These are phyloP conservation scores for Lasioglossum malachurum DNA, from an alignment of 2,888 invertebrate species.

Conservation along the genomic window DNA sequence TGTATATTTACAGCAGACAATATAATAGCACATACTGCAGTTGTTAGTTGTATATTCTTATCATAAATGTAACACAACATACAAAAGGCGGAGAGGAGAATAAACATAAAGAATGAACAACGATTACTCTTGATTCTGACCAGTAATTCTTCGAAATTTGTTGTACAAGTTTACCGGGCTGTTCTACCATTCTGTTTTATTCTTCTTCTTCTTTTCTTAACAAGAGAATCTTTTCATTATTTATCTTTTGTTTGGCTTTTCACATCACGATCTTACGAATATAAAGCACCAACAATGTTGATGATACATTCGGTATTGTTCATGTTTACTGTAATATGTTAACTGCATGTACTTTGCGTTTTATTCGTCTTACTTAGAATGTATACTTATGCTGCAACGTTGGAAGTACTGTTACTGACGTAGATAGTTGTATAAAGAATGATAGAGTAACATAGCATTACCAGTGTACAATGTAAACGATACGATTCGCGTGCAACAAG, in stretches of 20 bases:
- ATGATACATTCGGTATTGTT: slow-evolving; percentile 12
- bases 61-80: slow-evolving; percentile 3
- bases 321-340: slow-evolving; percentile 18
- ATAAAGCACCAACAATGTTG: neutral
- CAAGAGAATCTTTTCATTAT: neutral
- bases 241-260: neutral
- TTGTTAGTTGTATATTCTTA: slow-evolving; percentile 15
- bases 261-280: neutral
- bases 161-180: neutral
- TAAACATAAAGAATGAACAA: neutral
- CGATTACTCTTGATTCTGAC: neutral
- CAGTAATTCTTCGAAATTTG: neutral
- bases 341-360: slow-evolving; percentile 38
- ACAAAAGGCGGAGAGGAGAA: neutral
- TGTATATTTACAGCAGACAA: slow-evolving; percentile 24
- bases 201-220: slow-evolving; percentile 12
- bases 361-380: slow-evolving; percentile 16
- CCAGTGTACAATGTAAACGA: neutral
- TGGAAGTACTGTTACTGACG: slow-evolving; percentile 16
- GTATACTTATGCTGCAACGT: slow-evolving; percentile 30
- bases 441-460: slow-evolving; percentile 23
- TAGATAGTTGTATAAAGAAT: slow-evolving; percentile 23
- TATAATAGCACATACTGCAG: slow-evolving; percentile 10
- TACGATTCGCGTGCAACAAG: neutral
- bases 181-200: neutral